Evolutionary conservation across 2,888 invertebrate species (phyloP).

Genomic region (Tolmerus cingulatus): DNA sequence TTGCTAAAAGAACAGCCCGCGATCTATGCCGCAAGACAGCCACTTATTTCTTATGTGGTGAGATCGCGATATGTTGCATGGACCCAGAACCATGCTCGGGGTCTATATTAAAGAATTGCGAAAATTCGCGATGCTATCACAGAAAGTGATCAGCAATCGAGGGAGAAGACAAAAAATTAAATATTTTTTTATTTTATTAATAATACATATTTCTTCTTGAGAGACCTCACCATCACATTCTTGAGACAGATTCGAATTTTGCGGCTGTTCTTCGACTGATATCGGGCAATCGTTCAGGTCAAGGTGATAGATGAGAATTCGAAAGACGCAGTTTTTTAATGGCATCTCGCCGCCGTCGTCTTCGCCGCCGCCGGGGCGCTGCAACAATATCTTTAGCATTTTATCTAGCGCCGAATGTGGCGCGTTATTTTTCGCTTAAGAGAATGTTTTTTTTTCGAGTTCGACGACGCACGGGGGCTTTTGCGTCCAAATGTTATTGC

Average conservation of each 20-base stretch:
- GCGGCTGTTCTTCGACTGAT: background rate
- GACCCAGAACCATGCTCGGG: background rate
- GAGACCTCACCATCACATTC: background rate
- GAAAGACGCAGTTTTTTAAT: conserved; percentile 2
- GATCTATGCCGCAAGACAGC: background rate
- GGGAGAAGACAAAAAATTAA: background rate
- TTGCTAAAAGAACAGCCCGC: background rate
- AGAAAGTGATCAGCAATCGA: background rate
- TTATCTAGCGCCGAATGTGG: background rate
- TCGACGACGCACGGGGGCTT: background rate
- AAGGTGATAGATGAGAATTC: conserved; percentile 24
- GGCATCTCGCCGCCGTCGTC: background rate
- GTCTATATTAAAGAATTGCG: background rate
- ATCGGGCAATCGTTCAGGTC: conserved; percentile 18
- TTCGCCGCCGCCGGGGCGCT: background rate
- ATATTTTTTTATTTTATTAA: background rate
- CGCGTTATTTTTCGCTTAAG: background rate
- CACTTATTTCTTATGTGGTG: background rate
- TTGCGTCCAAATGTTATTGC: background rate
- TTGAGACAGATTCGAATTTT: background rate
- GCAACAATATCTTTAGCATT: background rate
- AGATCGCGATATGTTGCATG: background rate
- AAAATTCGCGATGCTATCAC: background rate
- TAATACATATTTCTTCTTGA: background rate
- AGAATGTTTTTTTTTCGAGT: background rate